A percentile compares a stretch with the other conserved stretches of the same genome.
Conservation (phyloP, 1,140 invertebrate species). For the Cydia pomonella region DNA sequence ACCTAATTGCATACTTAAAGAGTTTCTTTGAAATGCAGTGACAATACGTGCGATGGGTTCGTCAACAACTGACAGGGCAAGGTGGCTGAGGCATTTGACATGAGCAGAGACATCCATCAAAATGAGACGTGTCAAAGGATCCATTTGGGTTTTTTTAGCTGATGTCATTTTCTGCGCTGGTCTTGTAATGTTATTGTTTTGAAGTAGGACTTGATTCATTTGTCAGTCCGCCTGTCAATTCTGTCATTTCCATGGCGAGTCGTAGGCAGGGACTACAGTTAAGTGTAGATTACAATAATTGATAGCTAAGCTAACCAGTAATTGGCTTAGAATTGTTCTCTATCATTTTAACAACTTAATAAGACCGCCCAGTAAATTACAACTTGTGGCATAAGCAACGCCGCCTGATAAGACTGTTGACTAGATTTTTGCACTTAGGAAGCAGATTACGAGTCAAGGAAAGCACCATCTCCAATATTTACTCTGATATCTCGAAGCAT, state of each 20-base stretch:
- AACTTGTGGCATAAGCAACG: not conserved
- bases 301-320: slow-evolving; percentile 10
- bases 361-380: not conserved
- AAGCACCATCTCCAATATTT: not conserved
- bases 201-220: not conserved
- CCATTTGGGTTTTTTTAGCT: slow-evolving; percentile 28
- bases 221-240: slow-evolving; percentile 21
- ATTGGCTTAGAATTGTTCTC: not conserved
- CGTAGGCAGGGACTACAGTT: slow-evolving; percentile 17
- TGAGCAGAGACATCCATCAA: slow-evolving; percentile 20
- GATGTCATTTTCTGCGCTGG: not conserved
- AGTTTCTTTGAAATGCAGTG: slow-evolving; percentile 32
- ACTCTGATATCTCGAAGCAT: not conserved
- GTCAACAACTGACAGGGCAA: slow-evolving; percentile 24
- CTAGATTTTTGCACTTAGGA: not conserved
- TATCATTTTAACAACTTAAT: not conserved
- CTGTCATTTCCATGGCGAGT: slow-evolving; percentile 11
- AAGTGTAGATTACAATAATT: slow-evolving; percentile 16
- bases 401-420: not conserved
- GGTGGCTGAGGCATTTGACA: slow-evolving; percentile 22
- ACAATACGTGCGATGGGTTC: slow-evolving; percentile 26
- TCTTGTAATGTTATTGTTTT: slow-evolving; percentile 22
- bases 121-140: slow-evolving; percentile 3
- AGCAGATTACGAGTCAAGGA: not conserved
- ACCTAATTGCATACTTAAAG: slow-evolving; percentile 31